Evolutionary conservation across 2,888 invertebrate species (phyloP).

Genomic region (Rhaphigaster nebulosa): DNA sequence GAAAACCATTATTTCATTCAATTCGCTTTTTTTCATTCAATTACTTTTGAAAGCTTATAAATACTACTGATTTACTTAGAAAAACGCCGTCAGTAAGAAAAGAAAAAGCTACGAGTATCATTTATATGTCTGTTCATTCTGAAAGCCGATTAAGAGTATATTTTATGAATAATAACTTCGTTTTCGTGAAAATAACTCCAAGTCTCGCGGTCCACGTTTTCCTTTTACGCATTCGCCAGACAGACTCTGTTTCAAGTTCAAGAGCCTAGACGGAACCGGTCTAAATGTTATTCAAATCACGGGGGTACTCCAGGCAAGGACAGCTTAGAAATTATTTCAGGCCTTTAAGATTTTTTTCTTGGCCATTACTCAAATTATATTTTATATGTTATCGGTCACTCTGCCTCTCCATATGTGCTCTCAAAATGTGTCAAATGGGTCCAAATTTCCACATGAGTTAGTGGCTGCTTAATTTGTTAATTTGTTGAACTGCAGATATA

Average conservation of each 20-base stretch:
- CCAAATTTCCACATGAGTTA: too few relatives aligned
- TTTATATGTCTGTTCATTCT: neutral
- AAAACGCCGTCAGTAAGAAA: too few relatives aligned
- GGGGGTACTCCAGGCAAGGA: neutral
- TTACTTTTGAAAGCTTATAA: too few relatives aligned
- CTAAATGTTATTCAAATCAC: constrained; percentile 17
- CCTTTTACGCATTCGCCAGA: neutral
- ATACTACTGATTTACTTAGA: too few relatives aligned
- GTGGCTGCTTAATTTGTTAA: too few relatives aligned
- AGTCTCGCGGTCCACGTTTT: neutral
- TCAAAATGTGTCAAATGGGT: too few relatives aligned
- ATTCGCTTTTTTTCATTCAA: neutral
- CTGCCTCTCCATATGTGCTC: too few relatives aligned
- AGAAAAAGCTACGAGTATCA: too few relatives aligned
- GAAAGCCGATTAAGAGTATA: too few relatives aligned
- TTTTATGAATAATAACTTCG: neutral
- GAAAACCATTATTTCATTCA: neutral
- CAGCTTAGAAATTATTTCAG: neutral
- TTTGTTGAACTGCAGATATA: too few relatives aligned
- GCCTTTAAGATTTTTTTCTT: neutral
- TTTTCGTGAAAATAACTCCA: neutral
- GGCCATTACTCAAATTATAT: neutral
- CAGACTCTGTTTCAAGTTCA: neutral
- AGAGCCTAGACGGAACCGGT: neutral
- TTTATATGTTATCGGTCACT: neutral